A percentile compares a stretch with the other conserved stretches of the same genome.
These are phyloP conservation scores for Polietes domitor DNA, from an alignment of 2,888 invertebrate genomes.

Conservation along the genomic window DNA sequence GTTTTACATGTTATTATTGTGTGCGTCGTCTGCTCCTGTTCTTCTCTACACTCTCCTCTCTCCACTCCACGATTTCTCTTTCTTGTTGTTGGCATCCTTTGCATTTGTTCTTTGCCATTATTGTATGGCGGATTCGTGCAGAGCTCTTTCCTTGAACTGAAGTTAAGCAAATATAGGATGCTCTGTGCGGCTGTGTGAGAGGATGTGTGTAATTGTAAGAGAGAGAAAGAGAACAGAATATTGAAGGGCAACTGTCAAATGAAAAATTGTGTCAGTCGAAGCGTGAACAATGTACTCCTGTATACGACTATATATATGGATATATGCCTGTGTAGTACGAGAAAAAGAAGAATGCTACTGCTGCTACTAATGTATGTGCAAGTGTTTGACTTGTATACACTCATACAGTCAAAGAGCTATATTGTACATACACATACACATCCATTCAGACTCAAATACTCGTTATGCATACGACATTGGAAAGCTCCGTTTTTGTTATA, in stretches of 20 bases:
- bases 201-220: constrained; percentile 19
- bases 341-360: background rate
- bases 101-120: background rate
- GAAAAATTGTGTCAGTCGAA: constrained; percentile 66
- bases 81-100: background rate
- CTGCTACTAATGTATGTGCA: background rate
- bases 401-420: background rate
- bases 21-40: constrained; percentile 69
- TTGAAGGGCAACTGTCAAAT: constrained; percentile 69
- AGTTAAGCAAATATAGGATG: background rate
- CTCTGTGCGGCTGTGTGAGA: constrained; percentile 54
- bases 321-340: background rate
- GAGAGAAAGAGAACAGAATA: constrained; percentile 50
- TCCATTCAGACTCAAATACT: background rate
- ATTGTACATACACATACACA: background rate
- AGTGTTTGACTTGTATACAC: background rate
- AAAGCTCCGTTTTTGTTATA: too few species aligned
- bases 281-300: constrained; percentile 59
- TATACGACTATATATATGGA: constrained; percentile 19
- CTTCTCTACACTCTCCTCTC: constrained; percentile 7
- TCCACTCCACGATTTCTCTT: background rate
- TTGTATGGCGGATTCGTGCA: background rate
- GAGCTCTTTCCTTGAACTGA: constrained; percentile 54
- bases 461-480: too few species aligned
- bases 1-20: constrained; percentile 55